phyloP scores from a whole-genome alignment of 1,140 invertebrate genomes.

The Cydia amplana region DNA sequence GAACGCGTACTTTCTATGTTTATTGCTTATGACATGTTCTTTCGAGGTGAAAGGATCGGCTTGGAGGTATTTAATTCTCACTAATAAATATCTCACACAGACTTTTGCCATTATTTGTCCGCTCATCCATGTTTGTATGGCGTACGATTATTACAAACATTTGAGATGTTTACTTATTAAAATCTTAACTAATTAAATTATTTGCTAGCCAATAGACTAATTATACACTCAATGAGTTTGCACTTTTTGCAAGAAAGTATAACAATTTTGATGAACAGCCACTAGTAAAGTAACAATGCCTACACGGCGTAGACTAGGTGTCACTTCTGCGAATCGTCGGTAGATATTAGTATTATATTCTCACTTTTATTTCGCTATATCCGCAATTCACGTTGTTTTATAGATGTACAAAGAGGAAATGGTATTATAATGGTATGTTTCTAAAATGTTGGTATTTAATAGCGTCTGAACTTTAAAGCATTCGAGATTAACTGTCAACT shows the following conservation, averaged over 20 bases:
- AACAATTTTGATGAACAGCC: constrained; percentile 14
- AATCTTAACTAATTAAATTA: constrained; percentile 20
- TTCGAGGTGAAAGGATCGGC: constrained; percentile 26
- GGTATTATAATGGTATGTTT: background rate
- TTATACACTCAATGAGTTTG: constrained; percentile 5
- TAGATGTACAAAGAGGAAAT: background rate
- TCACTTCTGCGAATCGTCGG: constrained; percentile 3
- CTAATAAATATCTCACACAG: constrained; percentile 21
- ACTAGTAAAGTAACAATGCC: constrained; percentile 16
- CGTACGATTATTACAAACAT: constrained; percentile 10
- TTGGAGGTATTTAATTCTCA: constrained; percentile 16
- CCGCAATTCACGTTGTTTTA: background rate
- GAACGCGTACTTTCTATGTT: constrained; percentile 26
- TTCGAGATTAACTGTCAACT: background rate
- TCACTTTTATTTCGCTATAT: background rate
- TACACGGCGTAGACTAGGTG: background rate
- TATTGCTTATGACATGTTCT: constrained; percentile 31
- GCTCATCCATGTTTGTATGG: constrained; percentile 8
- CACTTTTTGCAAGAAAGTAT: constrained; percentile 1
- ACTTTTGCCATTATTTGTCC: constrained; percentile 13
- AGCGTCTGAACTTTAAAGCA: background rate
- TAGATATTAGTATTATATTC: background rate
- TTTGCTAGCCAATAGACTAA: constrained; percentile 21
- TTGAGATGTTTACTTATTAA: constrained; percentile 13
- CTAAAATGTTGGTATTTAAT: background rate